Evolutionary conservation across 2,797 vertebrate species (phyloP).

Genomic region (Sebastes steindachneri): DNA sequence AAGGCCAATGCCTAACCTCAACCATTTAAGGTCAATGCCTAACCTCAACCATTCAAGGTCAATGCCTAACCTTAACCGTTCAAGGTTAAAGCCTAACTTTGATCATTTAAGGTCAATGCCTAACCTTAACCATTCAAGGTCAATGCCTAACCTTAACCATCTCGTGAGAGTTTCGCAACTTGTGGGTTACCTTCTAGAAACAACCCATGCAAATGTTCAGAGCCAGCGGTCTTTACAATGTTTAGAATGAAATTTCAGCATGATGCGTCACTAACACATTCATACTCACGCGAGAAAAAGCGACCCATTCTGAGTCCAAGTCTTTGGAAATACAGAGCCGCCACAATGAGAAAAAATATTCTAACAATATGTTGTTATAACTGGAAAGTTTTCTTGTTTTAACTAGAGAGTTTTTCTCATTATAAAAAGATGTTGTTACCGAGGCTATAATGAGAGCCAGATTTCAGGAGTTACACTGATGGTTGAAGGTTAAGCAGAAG

Average conservation of each 20-base stretch:
- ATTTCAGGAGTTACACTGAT: conserved; percentile 4
- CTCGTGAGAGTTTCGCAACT: no score
- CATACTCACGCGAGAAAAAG: neutral
- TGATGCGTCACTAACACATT: neutral
- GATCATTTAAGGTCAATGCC: no score
- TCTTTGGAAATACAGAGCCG: neutral
- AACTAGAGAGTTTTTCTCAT: neutral
- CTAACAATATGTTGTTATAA: neutral
- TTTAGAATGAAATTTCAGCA: neutral
- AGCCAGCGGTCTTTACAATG: neutral
- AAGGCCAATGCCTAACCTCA: no score
- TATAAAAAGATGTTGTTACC: neutral
- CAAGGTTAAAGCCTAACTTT: no score
- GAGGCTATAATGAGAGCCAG: neutral
- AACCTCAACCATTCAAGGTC: no score
- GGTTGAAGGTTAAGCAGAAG: conserved; percentile 41
- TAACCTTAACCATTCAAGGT: no score
- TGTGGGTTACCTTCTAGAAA: no score
- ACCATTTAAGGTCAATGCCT: no score
- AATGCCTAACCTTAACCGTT: no score
- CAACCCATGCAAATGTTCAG: neutral
- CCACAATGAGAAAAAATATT: neutral
- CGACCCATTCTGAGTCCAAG: neutral
- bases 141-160: no score
- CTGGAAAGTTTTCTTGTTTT: neutral